phyloP scores from a whole-genome alignment of 1,140 invertebrate species.

The Scaptomyza graminum region DNA sequence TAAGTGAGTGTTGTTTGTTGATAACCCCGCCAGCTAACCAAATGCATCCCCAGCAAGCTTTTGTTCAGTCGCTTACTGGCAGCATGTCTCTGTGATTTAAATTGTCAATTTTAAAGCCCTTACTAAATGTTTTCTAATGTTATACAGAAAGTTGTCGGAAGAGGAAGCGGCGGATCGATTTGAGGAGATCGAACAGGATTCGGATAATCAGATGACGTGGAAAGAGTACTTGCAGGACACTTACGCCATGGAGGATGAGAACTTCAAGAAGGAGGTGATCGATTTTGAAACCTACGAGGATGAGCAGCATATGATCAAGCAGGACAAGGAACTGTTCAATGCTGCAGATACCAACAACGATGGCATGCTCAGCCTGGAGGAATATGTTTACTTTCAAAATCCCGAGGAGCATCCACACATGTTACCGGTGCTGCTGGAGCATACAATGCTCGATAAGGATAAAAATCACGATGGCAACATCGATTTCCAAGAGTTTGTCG shows the following conservation, averaged over 20 bases:
- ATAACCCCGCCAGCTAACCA: constrained; percentile 58
- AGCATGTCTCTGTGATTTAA: constrained; percentile 32
- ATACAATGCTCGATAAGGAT: constrained; percentile 94
- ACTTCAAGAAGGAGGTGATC: constrained; percentile 84
- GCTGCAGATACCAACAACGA: constrained; percentile 95
- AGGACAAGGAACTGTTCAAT: constrained; percentile 94
- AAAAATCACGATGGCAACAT: constrained; percentile 92
- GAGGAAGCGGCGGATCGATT: constrained; percentile 95
- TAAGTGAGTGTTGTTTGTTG: constrained; percentile 87
- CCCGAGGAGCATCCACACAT: constrained; percentile 97
- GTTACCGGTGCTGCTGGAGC: constrained; percentile 92
- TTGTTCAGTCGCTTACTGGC: constrained; percentile 10
- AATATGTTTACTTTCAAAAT: constrained; percentile 96
- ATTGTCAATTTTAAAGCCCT: neutral
- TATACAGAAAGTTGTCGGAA: constrained; percentile 90
- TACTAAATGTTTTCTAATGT: constrained; percentile 19
- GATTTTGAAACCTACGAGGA: constrained; percentile 81
- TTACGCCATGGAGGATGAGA: constrained; percentile 89
- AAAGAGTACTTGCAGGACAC: constrained; percentile 93
- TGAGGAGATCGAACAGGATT: constrained; percentile 93
- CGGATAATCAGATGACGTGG: constrained; percentile 94
- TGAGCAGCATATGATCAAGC: constrained; percentile 86
- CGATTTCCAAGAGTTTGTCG: constrained; percentile 93
- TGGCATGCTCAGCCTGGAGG: constrained; percentile 89
- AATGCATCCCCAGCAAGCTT: constrained; percentile 4